These are phyloP conservation scores for Pantala flavescens DNA, from an alignment of 1,140 invertebrate genomes.

Conservation along the genomic window DNA sequence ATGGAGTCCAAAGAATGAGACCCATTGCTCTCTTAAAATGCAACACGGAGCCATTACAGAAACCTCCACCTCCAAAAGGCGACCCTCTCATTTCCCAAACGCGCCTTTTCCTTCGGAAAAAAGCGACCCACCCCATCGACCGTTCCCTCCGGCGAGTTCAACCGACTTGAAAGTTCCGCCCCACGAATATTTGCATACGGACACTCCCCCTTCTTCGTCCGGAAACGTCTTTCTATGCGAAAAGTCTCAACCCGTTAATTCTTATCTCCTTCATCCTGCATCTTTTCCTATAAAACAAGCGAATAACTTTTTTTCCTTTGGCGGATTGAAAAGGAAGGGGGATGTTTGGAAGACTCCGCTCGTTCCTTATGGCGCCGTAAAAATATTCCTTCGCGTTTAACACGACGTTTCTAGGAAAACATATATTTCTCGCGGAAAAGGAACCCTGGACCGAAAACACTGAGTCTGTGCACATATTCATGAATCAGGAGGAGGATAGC, in stretches of 20 bases:
- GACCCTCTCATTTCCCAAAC: neutral
- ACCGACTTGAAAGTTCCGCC: constrained; percentile 3
- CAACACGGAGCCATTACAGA: neutral
- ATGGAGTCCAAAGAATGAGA: neutral
- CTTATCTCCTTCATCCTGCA: neutral
- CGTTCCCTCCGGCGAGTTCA: neutral
- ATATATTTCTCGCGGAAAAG: too few species aligned
- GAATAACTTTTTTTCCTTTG: too few species aligned
- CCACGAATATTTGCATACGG: neutral
- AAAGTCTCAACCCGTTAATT: neutral
- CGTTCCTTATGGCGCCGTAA: too few species aligned
- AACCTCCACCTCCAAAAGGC: neutral
- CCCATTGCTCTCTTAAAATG: neutral
- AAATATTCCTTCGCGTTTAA: too few species aligned
- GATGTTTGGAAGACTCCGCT: too few species aligned
- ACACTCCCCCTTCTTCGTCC: neutral
- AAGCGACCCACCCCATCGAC: neutral
- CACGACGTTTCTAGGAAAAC: too few species aligned
- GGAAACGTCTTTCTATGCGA: neutral
- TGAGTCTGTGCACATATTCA: too few species aligned
- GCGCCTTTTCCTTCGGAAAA: neutral
- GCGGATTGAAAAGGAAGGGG: too few species aligned
- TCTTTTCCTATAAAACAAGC: neutral
- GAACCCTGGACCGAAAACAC: too few species aligned
- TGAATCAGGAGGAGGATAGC: too few species aligned